Base-by-base conservation (phyloP, 2,888 invertebrate genomes). In the Acanthosepion pharaonis region DNA sequence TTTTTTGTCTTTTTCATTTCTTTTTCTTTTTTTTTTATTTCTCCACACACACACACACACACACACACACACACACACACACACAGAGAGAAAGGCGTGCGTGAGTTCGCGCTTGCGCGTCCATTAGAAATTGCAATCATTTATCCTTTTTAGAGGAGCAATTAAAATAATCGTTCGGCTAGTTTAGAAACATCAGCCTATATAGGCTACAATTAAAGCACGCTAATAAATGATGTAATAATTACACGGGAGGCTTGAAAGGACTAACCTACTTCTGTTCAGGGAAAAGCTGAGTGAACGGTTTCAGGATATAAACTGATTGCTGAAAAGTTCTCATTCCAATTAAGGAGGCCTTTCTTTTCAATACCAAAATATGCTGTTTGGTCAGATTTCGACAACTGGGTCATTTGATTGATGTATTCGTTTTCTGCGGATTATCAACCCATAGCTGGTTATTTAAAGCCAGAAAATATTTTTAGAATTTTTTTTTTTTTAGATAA, bases 81-180 rank as follows among this genome's bases (percentile, higher is more conserved):
- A 78, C 8, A 78, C 28, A 33, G 0, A 33, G 33, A 33, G n/a
- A 78, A n/a, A 78, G 20, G 33, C 33, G 33, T 33, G 33, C 33
- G 33, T 1, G 33, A 1, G 28, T n/a, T 28, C 42, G 42, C 42
- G 42, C 42, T 42, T 2, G 42, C 42, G 78, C 78, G 78, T 78
- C 78, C 78, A n/a, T n/a, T 78, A n/a, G n/a, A 78, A 78, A 78
- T 78, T n/a, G n/a, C 78, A n/a, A n/a, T 78, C 78, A 78, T 78
- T 78, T 78, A 11, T n/a, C 78, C n/a, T n/a, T 42, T 78, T 78
- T 33, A n/a, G 78, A 78, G 11, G 1, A 15, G 78, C 78, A 78
- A 78, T 78, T 78, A 78, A 78, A 78, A 78, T 78, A 78, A 78
- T 78, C 78, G n/a, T 33, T 78, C n/a, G 6, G 78, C n/a, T 15